Evolutionary conservation across 2,888 invertebrate species (phyloP).

Genomic region (Cataglyphis cursor): DNA sequence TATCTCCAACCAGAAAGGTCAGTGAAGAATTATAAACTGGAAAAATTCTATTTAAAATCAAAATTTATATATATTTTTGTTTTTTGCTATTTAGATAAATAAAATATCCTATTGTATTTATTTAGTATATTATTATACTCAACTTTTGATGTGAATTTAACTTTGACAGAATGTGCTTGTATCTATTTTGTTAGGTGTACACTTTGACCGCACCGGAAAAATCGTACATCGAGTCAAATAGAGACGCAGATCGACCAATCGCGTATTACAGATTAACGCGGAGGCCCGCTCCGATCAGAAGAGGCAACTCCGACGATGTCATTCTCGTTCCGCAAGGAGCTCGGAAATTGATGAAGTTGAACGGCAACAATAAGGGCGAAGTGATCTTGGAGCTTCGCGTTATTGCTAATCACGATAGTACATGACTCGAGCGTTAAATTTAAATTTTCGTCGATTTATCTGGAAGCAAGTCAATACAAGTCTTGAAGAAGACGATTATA

Average conservation of each 20-base stretch:
- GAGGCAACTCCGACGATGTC: constrained; percentile 73
- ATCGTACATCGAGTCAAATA: constrained; percentile 71
- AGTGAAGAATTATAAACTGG: neutral
- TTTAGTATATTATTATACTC: neutral
- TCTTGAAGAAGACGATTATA: neutral
- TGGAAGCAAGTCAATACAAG: neutral
- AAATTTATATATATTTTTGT: neutral
- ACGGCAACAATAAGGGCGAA: constrained; percentile 79
- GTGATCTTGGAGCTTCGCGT: constrained; percentile 83
- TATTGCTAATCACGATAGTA: constrained; percentile 79
- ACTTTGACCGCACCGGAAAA: constrained; percentile 69
- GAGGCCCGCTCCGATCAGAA: constrained; percentile 73
- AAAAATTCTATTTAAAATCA: neutral
- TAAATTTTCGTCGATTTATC: no score
- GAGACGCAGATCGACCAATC: constrained; percentile 73
- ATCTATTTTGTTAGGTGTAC: constrained; percentile 63
- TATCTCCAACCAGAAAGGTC: constrained; percentile 62
- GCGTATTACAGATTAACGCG: constrained; percentile 76
- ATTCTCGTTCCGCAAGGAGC: constrained; percentile 73
- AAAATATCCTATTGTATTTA: neutral
- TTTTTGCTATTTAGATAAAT: neutral
- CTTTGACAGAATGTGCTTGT: constrained; percentile 9
- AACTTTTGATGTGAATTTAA: neutral
- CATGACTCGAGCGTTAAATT: constrained; percentile 33
- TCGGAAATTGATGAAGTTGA: constrained; percentile 77